Evolutionary conservation across 1,140 invertebrate species (phyloP), one percentile per base, ranked within the genome.

Genomic region (Diorhabda sublineata): DNA sequence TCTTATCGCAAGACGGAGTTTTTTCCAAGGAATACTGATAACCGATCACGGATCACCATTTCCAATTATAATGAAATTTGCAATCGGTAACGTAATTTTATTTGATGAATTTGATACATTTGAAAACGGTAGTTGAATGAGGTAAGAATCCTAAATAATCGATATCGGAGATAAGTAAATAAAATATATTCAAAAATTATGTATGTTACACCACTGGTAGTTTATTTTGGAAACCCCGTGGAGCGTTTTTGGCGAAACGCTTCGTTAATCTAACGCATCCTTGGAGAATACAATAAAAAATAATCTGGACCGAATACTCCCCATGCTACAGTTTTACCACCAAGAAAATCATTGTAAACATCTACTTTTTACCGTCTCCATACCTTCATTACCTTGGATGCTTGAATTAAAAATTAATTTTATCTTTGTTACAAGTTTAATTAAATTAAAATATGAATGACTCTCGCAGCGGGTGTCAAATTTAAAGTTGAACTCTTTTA

Each of bases 321-420:
- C 74, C 64, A 67, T 45, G 73, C 67, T 74, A 67, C 74, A 74
- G 67, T 74, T 72, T 70, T 70, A 68, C 68, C 67, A 70, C 73
- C 63, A 71, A 71, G 71, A 71, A 74, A 75, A 72, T 73, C 73
- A 70, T 76, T 74, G 71, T 75, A 76, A 75, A 74, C 64, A 74
- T 65, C 69, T 64, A 73, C 70, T 74, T 75, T 75, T 73, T 75
- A 74, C 71, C 71, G 74, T 76, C 74, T 73, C 70, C 69, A 62
- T 70, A 74, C 73, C 73, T 76, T 73, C 73, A 76, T 76, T 73
- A 78, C 74, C 74, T 75, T 68, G 66, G 72, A 68, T 65, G 71
- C 72, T 64, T 64, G 73, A 78, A 77, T 77, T 77, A 78, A 78
- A 78, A 78, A 78, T 78, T 78, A 78, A 78, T 78, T 76, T 77